These are phyloP conservation scores for Craterocephalus amniculus DNA, from an alignment of 2,797 vertebrate species.

Conservation along the genomic window DNA sequence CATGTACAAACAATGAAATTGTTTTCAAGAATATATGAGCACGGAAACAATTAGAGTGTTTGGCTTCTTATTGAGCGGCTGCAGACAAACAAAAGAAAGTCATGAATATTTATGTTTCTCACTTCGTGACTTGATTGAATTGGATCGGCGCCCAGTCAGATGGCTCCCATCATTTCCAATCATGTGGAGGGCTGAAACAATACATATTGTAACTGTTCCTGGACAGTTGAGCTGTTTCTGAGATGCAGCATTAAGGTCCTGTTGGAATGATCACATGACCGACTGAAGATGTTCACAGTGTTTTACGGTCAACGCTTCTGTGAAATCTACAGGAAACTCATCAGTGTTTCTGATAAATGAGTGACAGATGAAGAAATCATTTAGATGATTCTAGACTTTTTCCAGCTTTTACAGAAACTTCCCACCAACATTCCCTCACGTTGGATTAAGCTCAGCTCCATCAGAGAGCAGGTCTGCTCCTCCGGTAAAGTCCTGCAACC, in stretches of 20 bases:
- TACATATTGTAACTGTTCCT: constrained; percentile 14
- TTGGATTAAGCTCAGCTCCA: no score
- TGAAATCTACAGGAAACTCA: no score
- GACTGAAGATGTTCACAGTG: no score
- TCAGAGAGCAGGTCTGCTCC: no score
- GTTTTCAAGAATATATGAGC: constrained; percentile 44
- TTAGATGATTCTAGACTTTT: no score
- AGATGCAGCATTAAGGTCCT: constrained; percentile 1
- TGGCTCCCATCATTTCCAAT: constrained; percentile 38
- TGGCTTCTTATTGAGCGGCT: constrained; percentile 39
- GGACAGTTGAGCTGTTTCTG: background rate
- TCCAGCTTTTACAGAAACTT: no score
- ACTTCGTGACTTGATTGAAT: constrained; percentile 66
- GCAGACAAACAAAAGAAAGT: constrained; percentile 46
- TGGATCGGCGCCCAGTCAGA: constrained; percentile 58
- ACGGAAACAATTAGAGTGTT: constrained; percentile 52
- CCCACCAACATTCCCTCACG: no score
- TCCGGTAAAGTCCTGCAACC: no score
- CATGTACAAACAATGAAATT: constrained; percentile 55
- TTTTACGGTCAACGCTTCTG: no score
- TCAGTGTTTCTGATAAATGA: no score
- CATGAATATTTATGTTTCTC: constrained; percentile 63
- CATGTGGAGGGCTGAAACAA: constrained; percentile 21
- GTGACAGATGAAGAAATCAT: no score
- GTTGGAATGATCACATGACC: background rate